phyloP scores from a whole-genome alignment of 1,140 invertebrate species.

The Venturia canescens region DNA sequence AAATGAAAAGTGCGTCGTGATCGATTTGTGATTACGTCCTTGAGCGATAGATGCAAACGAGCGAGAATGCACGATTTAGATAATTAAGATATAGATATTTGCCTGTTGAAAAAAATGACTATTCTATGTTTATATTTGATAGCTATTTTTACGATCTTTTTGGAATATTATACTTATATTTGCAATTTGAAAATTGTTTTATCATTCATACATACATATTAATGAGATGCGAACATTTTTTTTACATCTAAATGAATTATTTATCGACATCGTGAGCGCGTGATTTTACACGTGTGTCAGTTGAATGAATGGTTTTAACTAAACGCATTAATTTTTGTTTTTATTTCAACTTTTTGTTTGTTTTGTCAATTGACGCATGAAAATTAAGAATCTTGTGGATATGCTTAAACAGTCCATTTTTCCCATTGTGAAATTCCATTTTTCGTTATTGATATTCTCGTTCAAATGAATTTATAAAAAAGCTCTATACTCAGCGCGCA shows the following conservation, averaged over 20 bases:
- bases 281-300: background rate
- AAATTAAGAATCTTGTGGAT: background rate
- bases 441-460: too few relatives aligned
- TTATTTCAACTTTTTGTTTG: too few relatives aligned
- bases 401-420: background rate
- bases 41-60: background rate
- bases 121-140: constrained; percentile 73
- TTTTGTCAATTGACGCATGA: background rate
- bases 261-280: background rate
- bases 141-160: constrained; percentile 67
- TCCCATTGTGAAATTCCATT: background rate
- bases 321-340: background rate
- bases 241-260: constrained; percentile 12
- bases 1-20: constrained; percentile 43
- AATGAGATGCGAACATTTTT: constrained; percentile 8
- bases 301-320: background rate
- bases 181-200: constrained; percentile 43
- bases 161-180: constrained; percentile 62
- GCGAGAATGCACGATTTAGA: constrained; percentile 35
- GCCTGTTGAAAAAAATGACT: constrained; percentile 69
- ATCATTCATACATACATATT: constrained; percentile 58
- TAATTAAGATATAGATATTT: constrained; percentile 66
- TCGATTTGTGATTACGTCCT: constrained; percentile 51
- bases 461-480: too few relatives aligned
- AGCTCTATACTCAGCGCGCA: background rate